Evolutionary conservation across 1,140 invertebrate genomes (phyloP), one percentile per base, ranked within the genome.

Genomic region (Nasonia giraulti): DNA sequence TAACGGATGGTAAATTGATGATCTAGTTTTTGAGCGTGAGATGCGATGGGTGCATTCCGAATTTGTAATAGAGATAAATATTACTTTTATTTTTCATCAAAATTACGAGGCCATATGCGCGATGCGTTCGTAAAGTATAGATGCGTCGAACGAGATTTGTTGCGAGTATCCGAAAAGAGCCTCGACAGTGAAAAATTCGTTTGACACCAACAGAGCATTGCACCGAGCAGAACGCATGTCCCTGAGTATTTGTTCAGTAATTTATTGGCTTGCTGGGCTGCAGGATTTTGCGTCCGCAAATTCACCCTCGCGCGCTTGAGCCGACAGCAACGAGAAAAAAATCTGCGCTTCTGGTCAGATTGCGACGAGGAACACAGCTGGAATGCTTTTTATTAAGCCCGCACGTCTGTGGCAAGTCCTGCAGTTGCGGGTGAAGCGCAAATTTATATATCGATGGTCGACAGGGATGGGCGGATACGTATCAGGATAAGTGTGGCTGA

Each of bases 331-430:
- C 31, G 20, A 47, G 55, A 20, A 62, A 84, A 80, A 84, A 75
- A 62, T 75, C n/a, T 69, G 33, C 20, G 37, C 5, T 3, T 73
- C 4, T 14, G 82, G 10, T 23, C 47, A 55, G 76, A 78, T 78
- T 78, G 40, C 68, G 68, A 33, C 12, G 12, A 11, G 69, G 17
- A 33, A 8, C 47, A 23, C 69, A 82, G 80, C 40, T 82, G 80
- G 80, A 75, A 82, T 47, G 71, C 68, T 75, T 85, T 85, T 85
- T 62, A 40, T 62, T 75, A 75, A 68, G 73, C 31, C 27, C 10
- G 40, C 62, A 1, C 2, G 47, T 23, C 47, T 8, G 74, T 62
- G 17, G 55, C 20, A 62, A 62, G 55, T 62, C 17, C 74, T 47
- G 74, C 20, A 76, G 20, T 73, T 44, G 74, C 74, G 20, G 20